Percentiles rank a stretch among this genome's conserved stretches.
Evolutionary conservation across 2,113 vertebrate genomes (phyloP).

Genomic region (Bos javanicus): DNA sequence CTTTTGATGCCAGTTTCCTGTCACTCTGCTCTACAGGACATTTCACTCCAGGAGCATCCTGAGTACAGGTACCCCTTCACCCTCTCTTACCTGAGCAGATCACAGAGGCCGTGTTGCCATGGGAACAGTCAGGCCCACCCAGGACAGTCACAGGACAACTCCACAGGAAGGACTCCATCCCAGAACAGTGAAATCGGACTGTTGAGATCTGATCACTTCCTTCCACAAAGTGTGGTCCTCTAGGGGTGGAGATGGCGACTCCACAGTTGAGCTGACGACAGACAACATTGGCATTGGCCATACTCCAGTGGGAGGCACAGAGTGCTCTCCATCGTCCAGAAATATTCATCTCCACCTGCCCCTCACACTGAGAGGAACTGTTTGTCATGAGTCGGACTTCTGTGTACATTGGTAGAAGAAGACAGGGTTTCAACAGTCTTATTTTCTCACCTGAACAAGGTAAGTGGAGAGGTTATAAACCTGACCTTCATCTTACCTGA

Average conservation of each 20-base stretch:
- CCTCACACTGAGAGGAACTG: background rate
- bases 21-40: background rate
- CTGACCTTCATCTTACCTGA: background rate
- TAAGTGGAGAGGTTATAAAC: background rate
- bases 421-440: background rate
- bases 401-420: background rate
- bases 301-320: background rate
- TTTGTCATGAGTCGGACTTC: constrained; percentile 21
- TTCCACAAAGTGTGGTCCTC: background rate
- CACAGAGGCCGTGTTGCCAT: background rate
- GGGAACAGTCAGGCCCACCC: background rate
- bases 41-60: background rate
- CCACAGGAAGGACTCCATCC: background rate
- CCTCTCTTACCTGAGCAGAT: constrained; percentile 54
- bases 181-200: constrained; percentile 15
- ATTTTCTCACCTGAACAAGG: background rate
- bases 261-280: background rate
- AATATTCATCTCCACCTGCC: background rate
- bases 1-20: background rate
- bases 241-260: background rate
- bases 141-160: constrained; percentile 1
- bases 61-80: background rate
- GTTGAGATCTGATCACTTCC: background rate
- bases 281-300: background rate
- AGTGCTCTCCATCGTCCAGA: background rate